These are phyloP conservation scores for Coelinius sp. DNA, from an alignment of 2,888 invertebrate genomes.

Conservation along the genomic window DNA sequence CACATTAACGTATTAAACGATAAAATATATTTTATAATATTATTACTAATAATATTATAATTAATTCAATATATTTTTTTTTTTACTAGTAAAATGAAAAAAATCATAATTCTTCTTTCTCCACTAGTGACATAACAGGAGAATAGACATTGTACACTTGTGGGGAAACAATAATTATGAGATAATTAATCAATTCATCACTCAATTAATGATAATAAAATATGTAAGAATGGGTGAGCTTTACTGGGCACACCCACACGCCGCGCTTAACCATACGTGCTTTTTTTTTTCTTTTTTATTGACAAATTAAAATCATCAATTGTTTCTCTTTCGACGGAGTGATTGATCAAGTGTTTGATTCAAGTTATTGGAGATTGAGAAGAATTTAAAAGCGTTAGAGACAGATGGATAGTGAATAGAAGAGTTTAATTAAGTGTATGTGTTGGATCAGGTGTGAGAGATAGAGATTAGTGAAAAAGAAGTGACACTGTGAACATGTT, in stretches of 20 bases:
- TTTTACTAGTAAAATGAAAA: not conserved
- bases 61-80: not conserved
- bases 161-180: conserved; percentile 42
- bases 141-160: not conserved
- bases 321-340: conserved; percentile 25
- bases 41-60: no score
- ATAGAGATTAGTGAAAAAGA: conserved; percentile 25
- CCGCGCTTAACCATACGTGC: conserved; percentile 66
- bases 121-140: not conserved
- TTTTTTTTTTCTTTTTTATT: conserved; percentile 51
- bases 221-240: conserved; percentile 44
- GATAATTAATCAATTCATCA: not conserved
- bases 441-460: conserved; percentile 23
- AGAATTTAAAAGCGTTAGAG: conserved; percentile 20
- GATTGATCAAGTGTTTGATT: conserved; percentile 11
- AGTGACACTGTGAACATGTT: no score
- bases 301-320: conserved; percentile 21
- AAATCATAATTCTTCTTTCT: conserved; percentile 30
- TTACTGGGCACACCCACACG: conserved; percentile 59
- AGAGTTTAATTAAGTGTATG: conserved; percentile 23
- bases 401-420: conserved; percentile 12
- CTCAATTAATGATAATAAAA: not conserved
- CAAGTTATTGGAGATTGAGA: conserved; percentile 32
- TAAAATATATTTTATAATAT: no score
- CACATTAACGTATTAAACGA: conserved; percentile 2